These are phyloP conservation scores for Gymnoscelis rufifasciata DNA, from an alignment of 2,888 invertebrate genomes.

Conservation along the genomic window DNA sequence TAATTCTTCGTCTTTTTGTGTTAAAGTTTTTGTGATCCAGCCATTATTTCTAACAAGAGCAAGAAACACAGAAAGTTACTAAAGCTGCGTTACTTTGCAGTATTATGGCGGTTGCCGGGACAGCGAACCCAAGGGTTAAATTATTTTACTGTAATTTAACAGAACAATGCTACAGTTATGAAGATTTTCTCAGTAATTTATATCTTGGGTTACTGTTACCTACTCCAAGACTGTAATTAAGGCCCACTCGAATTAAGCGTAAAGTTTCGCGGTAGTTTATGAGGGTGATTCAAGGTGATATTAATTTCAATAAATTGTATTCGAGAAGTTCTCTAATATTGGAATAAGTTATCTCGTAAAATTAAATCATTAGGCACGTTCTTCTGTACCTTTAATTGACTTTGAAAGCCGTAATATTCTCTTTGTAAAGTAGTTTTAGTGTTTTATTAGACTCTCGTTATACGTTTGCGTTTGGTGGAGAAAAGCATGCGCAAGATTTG, in stretches of 20 bases:
- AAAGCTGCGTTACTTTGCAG: neutral
- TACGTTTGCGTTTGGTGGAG: too few species aligned
- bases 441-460: too few species aligned
- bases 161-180: slow-evolving; percentile 8
- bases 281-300: slow-evolving; percentile 21
- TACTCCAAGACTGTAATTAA: slow-evolving; percentile 20
- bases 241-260: slow-evolving; percentile 20
- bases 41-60: neutral
- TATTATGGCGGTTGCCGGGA: neutral
- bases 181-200: slow-evolving; percentile 18
- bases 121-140: neutral
- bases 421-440: too few species aligned
- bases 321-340: slow-evolving; percentile 21
- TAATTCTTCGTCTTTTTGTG: neutral
- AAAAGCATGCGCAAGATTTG: too few species aligned
- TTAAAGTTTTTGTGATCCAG: neutral
- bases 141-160: slow-evolving; percentile 9
- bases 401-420: neutral
- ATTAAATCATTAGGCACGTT: neutral
- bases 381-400: too few species aligned
- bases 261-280: slow-evolving; percentile 22
- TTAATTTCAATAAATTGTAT: slow-evolving; percentile 26
- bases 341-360: neutral
- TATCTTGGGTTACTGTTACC: slow-evolving; percentile 17
- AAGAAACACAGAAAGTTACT: neutral